These are phyloP conservation scores for Ostrea edulis DNA, from an alignment of 1,140 invertebrate species.

Conservation along the genomic window DNA sequence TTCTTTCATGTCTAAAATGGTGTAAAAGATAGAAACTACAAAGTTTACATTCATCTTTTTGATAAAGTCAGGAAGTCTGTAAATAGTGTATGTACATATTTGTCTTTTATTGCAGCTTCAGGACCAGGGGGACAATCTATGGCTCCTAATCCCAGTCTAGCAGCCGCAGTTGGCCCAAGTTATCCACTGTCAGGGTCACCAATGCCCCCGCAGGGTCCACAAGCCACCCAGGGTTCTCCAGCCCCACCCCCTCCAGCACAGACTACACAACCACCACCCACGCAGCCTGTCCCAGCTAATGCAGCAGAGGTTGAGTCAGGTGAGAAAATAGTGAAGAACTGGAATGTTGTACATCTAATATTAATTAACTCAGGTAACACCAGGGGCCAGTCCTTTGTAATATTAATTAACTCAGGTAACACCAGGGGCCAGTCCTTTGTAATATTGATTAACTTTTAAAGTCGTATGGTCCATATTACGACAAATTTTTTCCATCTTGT, in stretches of 20 bases:
- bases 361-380: too few relatives aligned
- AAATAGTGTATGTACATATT: not conserved
- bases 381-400: too few relatives aligned
- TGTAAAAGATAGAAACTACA: too few relatives aligned
- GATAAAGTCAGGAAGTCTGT: too few relatives aligned
- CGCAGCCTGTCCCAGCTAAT: not conserved
- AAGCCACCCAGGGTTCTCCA: slow-evolving; percentile 56
- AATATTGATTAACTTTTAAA: too few relatives aligned
- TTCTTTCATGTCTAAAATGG: too few relatives aligned
- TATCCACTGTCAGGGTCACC: slow-evolving; percentile 74
- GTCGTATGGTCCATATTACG: too few relatives aligned
- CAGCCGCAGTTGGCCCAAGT: slow-evolving; percentile 62
- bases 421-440: too few relatives aligned
- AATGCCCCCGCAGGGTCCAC: slow-evolving; percentile 70
- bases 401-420: too few relatives aligned
- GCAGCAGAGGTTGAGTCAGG: slow-evolving; percentile 11
- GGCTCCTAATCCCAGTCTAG: slow-evolving; percentile 63
- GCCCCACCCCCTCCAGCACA: slow-evolving; percentile 57
- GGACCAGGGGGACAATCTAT: slow-evolving; percentile 43
- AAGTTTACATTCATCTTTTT: too few relatives aligned
- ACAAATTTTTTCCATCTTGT: too few relatives aligned
- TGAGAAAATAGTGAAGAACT: not conserved
- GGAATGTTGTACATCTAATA: too few relatives aligned
- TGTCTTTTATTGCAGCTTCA: slow-evolving; percentile 49
- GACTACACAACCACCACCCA: slow-evolving; percentile 42